Percentiles rank a stretch among this genome's conserved stretches.
Conservation (phyloP, 2,888 invertebrate species). For the Polydrusus cervinus region DNA sequence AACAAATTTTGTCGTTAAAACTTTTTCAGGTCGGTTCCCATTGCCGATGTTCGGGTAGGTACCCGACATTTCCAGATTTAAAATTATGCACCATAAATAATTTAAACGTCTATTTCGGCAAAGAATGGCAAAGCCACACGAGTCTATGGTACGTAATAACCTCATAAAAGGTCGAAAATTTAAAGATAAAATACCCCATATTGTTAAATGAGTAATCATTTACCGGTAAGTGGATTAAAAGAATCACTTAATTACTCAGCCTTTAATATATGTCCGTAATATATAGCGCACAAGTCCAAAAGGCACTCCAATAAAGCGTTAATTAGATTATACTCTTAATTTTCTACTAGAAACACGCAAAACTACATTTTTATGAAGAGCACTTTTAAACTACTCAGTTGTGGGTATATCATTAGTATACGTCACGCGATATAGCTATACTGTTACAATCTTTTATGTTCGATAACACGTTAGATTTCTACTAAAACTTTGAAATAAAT, state of each 20-base stretch:
- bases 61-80: no score
- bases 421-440: slow-evolving; percentile 23
- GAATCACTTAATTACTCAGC: slow-evolving; percentile 62
- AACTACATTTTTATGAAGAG: slow-evolving; percentile 64
- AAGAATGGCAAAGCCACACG: no score
- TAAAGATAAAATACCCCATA: not conserved
- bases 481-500: not conserved
- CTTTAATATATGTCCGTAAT: slow-evolving; percentile 62
- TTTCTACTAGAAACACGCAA: slow-evolving; percentile 60
- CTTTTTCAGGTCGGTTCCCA: no score
- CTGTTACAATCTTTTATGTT: slow-evolving; percentile 11
- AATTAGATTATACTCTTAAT: slow-evolving; percentile 67
- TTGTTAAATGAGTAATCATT: slow-evolving; percentile 9
- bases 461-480: not conserved
- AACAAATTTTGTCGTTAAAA: no score
- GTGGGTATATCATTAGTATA: slow-evolving; percentile 61
- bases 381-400: slow-evolving; percentile 62
- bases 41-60: no score
- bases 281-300: slow-evolving; percentile 60
- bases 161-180: no score
- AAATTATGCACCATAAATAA: no score
- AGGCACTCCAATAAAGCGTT: slow-evolving; percentile 66
- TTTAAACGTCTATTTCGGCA: no score
- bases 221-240: slow-evolving; percentile 54
- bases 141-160: no score